Evolutionary conservation across 2,113 vertebrate species (phyloP).

Genomic region (Typhlomys cinereus): DNA sequence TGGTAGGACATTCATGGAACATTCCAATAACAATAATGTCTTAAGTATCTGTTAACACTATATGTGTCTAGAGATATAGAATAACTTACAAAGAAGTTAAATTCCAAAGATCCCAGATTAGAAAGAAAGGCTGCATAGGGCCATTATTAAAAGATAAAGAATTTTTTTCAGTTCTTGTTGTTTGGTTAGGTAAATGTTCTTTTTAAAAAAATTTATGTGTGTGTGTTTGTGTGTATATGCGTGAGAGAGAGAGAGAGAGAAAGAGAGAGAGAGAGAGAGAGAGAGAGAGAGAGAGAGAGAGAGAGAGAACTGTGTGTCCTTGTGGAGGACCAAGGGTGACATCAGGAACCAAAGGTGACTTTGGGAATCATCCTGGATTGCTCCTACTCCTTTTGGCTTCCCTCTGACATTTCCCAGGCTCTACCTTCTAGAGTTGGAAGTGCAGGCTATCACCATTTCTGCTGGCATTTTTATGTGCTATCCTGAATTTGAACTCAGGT

Average conservation of each 20-base stretch:
- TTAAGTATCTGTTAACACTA: neutral
- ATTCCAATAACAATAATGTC: neutral
- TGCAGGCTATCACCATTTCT: too few relatives aligned
- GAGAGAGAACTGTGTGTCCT: too few relatives aligned
- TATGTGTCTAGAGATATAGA: neutral
- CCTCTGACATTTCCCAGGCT: neutral
- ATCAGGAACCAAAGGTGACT: too few relatives aligned
- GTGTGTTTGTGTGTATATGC: neutral
- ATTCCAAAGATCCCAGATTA: neutral
- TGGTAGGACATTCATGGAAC: neutral
- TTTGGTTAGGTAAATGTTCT: neutral
- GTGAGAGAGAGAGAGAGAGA: too few relatives aligned
- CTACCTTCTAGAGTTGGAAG: neutral
- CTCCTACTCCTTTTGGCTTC: too few relatives aligned
- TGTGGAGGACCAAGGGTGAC: neutral
- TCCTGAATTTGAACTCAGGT: too few relatives aligned
- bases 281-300: too few relatives aligned
- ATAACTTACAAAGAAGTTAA: constrained; percentile 4
- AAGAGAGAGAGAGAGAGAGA: too few relatives aligned
- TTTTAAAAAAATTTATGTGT: neutral
- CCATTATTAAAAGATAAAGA: neutral
- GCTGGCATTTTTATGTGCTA: too few relatives aligned
- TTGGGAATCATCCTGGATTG: too few relatives aligned
- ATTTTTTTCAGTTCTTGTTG: constrained; percentile 35
- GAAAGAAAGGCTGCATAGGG: neutral